Conservation (phyloP, 1,140 invertebrate genomes). For the Aporrectodea caliginosa region DNA sequence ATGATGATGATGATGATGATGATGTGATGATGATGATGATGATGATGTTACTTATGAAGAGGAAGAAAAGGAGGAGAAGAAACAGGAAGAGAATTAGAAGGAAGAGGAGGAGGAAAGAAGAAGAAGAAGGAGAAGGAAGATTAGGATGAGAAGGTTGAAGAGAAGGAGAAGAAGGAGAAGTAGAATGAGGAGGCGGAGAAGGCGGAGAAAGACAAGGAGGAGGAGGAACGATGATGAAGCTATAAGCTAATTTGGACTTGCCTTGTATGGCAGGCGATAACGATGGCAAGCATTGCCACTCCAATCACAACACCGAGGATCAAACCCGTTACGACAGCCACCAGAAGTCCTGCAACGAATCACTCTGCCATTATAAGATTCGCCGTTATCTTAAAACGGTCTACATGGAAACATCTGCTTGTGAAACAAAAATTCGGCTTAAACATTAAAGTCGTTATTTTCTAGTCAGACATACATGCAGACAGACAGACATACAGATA, state of each 20-base stretch:
- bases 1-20: not conserved
- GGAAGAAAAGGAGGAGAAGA: not conserved
- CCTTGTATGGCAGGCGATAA: conserved; percentile 30
- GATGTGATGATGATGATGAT: not conserved
- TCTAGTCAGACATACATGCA: no score
- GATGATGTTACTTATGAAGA: no score
- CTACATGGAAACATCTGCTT: no score
- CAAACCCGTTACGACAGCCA: conserved; percentile 37
- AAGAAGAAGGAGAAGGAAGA: no score
- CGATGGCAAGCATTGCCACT: conserved; percentile 20
- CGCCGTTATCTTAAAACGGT: no score
- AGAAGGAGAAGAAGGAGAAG: not conserved
- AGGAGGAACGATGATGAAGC: not conserved
- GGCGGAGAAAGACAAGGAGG: not conserved
- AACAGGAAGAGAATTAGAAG: no score
- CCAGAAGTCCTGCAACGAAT: conserved; percentile 36
- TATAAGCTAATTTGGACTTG: not conserved
- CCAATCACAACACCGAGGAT: conserved; percentile 36
- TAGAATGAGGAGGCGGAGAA: not conserved
- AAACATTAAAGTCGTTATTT: no score
- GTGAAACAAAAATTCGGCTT: no score
- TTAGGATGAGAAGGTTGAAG: not conserved
- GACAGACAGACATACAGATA: no score
- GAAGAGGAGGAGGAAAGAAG: no score
- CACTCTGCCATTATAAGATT: no score